phyloP scores from a whole-genome alignment of 2,888 invertebrate genomes.

The Choreutis nemorana region DNA sequence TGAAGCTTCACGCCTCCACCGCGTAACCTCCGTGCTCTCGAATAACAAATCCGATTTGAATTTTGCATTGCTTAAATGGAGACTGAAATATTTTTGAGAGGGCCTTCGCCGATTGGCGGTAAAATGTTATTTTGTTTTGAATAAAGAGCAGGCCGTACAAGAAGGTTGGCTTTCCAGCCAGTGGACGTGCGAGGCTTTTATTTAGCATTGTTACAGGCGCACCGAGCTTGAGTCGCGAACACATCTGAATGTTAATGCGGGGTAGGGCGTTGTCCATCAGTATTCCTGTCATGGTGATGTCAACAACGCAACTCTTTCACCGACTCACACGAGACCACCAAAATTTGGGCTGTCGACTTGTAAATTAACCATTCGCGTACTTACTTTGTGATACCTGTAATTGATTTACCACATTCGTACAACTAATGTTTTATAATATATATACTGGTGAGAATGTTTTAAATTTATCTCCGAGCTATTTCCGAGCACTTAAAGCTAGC shows the following conservation, averaged over 20 bases:
- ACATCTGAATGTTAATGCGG: constrained; percentile 56
- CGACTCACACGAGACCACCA: constrained; percentile 12
- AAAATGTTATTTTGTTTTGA: constrained; percentile 6
- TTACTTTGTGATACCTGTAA: too few species aligned
- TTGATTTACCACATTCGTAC: too few species aligned
- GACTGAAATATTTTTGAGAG: too few species aligned
- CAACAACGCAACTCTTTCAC: constrained; percentile 39
- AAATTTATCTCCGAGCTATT: too few species aligned
- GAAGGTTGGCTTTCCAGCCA: constrained; percentile 46
- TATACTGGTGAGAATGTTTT: too few species aligned
- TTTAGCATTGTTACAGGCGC: constrained; percentile 58
- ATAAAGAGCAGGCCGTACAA: constrained; percentile 9
- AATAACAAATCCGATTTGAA: too few species aligned
- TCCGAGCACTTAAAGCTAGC: too few species aligned
- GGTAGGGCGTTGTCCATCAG: constrained; percentile 46
- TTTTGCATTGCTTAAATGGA: too few species aligned
- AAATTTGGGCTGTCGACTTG: too few species aligned
- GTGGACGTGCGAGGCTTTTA: constrained; percentile 58
- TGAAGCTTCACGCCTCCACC: not conserved
- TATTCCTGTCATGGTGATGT: constrained; percentile 49
- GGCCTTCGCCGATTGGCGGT: not conserved
- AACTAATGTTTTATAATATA: too few species aligned
- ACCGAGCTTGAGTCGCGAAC: constrained; percentile 40
- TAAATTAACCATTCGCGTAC: too few species aligned
- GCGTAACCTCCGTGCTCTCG: not conserved